Base-by-base conservation (phyloP, 2,888 invertebrate genomes). In the Pachycephus smyrnensis region DNA sequence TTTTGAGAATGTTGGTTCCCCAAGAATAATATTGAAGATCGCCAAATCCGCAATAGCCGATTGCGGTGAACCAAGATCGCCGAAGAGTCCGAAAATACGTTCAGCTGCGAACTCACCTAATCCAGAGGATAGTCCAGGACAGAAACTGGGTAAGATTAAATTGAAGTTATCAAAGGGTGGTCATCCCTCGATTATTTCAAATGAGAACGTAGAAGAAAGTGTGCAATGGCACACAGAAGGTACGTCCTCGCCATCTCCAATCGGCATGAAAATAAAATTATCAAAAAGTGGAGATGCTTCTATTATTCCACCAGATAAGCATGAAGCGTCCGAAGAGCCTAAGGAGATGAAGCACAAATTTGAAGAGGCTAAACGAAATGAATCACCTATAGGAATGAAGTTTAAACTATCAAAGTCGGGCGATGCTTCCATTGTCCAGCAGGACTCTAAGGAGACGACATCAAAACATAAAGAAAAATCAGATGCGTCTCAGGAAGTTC, bases 101-200 rank as follows among this genome's bases (percentile, higher is more conserved):
- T 91, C 91, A 11, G 88, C 90, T 1, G 85, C 91, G 0, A 90
- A 91, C 81, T 91, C 91, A 2, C 91, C 91, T 1, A 91, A 91
- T 83, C 91, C 91, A 0, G 91, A 91, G 32, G 91, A 91, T 35
- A 91, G 89, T 81, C 89, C 91, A 3, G 90, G 91, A n/a, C 91
- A 93, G 79, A 93, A 93, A 82, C 86, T 93, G 69, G 92, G 92
- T 0, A 93, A 93, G 83, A 93, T 93, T 68, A 93, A 93, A 81
- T 83, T 93, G 73, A 94, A 94, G 81, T 89, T 93, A 69, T 93
- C 93, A 0, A 93, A 92, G 84, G 91, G 91, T 73, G 91, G 91
- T 3, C 91, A 91, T 81, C 91, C 91, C 6, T 91, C 91, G 1
- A 91, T 91, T 74, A 91, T 91, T 80, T 88, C 90, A 0, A 90